Percentiles rank a stretch among this genome's conserved stretches.
Conservation (phyloP, 2,797 vertebrate genomes). For the Xiphorhynchus erythropygius region DNA sequence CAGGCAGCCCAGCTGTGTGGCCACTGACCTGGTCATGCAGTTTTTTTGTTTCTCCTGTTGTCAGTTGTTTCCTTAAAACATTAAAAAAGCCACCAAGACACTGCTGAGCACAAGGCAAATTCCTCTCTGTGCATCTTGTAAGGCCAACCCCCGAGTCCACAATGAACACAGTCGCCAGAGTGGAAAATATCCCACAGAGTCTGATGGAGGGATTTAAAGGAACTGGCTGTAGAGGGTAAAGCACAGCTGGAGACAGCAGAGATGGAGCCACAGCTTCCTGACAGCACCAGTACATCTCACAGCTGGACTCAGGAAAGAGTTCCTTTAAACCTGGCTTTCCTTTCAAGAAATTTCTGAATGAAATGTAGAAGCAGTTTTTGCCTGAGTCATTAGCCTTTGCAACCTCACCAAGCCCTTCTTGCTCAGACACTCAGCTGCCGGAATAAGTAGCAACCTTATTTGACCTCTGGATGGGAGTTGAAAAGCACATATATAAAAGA, state of each 20-base stretch:
- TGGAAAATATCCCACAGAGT: background rate
- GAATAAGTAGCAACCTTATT: background rate
- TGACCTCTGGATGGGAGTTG: background rate
- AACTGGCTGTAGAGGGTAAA: background rate
- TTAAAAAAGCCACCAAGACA: background rate
- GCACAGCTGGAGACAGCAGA: background rate
- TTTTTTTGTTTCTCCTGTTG: background rate
- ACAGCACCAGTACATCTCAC: background rate
- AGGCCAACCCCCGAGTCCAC: fast-evolving
- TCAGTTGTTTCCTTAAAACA: background rate
- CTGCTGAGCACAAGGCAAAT: background rate
- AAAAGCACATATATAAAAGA: background rate
- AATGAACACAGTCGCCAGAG: fast-evolving
- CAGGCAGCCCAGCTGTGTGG: fast-evolving
- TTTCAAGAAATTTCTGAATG: background rate
- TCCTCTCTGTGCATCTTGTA: background rate
- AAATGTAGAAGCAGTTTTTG: background rate
- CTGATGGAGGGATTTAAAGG: background rate
- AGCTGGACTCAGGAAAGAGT: background rate
- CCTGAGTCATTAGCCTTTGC: background rate
- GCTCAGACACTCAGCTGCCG: background rate
- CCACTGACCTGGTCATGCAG: fast-evolving
- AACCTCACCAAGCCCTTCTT: background rate
- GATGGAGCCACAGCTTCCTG: background rate
- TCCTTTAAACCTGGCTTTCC: background rate